Conservation (phyloP, 2,888 invertebrate genomes). For the Macrosoma leucophasiata region DNA sequence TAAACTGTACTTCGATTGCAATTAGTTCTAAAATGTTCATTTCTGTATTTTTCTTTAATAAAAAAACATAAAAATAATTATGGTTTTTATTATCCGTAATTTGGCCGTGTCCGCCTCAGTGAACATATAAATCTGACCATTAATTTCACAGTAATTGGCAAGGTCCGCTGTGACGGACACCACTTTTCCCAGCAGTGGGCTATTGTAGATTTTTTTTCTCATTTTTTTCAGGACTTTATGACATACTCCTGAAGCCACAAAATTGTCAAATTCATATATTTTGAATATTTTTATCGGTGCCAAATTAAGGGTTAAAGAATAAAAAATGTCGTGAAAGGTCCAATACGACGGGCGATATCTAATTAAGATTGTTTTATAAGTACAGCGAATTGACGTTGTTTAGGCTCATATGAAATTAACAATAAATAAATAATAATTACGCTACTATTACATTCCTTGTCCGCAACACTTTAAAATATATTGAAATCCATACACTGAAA, state of each 20-base stretch:
- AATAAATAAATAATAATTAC: no score
- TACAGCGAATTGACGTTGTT: no score
- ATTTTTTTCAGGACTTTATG: slow-evolving; percentile 2
- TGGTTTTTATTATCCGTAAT: slow-evolving; percentile 1
- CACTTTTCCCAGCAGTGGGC: slow-evolving; percentile 3
- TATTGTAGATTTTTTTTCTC: slow-evolving; percentile 1
- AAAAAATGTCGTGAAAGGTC: no score
- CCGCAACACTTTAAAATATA: no score
- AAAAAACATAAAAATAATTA: slow-evolving; percentile 2
- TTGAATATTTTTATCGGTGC: slow-evolving; percentile 6
- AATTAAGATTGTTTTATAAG: no score
- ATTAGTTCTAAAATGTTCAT: no score
- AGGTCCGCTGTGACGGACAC: slow-evolving; percentile 1
- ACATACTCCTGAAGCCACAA: slow-evolving; percentile 3
- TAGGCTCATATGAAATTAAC: no score
- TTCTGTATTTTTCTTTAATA: no score
- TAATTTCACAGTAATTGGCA: slow-evolving; percentile 2
- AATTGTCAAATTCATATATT: slow-evolving; percentile 7
- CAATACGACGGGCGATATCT: no score
- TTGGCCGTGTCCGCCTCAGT: slow-evolving; percentile 1
- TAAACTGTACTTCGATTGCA: no score
- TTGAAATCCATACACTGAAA: no score
- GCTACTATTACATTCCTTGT: no score
- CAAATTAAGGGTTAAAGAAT: slow-evolving; percentile 6
- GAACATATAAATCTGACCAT: background rate